Evolutionary conservation across 1,140 invertebrate species (phyloP).

Genomic region (Neodiprion fabricii): DNA sequence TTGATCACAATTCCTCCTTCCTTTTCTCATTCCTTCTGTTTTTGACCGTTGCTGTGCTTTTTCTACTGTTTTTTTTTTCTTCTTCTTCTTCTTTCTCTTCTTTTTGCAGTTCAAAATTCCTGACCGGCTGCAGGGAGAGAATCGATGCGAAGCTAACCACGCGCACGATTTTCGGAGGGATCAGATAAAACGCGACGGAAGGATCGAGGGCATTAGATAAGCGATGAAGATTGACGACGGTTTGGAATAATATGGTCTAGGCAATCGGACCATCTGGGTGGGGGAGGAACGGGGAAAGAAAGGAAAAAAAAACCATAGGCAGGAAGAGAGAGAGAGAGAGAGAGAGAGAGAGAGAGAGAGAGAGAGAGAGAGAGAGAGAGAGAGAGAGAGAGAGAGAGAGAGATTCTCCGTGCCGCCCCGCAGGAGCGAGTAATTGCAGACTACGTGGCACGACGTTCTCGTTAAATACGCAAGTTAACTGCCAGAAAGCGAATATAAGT

Average conservation of each 20-base stretch:
- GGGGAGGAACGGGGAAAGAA: not conserved
- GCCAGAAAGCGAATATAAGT: not conserved
- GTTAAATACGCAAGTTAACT: conserved; percentile 5
- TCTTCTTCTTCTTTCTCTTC: too few relatives aligned
- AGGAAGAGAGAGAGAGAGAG: too few relatives aligned
- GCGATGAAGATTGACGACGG: conserved; percentile 4
- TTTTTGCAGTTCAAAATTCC: too few relatives aligned
- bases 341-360: not conserved
- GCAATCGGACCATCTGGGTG: not conserved
- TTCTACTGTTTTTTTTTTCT: too few relatives aligned
- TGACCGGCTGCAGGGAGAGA: too few relatives aligned
- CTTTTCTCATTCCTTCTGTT: too few relatives aligned
- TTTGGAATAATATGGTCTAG: not conserved
- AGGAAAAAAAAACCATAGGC: not conserved
- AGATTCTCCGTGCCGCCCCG: not conserved
- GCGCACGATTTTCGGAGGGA: too few relatives aligned
- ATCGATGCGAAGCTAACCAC: too few relatives aligned
- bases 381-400: not conserved
- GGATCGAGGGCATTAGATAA: not conserved
- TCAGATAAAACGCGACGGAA: not conserved
- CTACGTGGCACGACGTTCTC: not conserved
- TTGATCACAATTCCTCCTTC: too few relatives aligned
- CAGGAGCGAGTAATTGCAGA: not conserved
- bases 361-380: too few relatives aligned
- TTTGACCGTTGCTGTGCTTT: too few relatives aligned